These are phyloP conservation scores for Scyliorhinus canicula DNA, from an alignment of 2,797 vertebrate genomes.

Conservation along the genomic window DNA sequence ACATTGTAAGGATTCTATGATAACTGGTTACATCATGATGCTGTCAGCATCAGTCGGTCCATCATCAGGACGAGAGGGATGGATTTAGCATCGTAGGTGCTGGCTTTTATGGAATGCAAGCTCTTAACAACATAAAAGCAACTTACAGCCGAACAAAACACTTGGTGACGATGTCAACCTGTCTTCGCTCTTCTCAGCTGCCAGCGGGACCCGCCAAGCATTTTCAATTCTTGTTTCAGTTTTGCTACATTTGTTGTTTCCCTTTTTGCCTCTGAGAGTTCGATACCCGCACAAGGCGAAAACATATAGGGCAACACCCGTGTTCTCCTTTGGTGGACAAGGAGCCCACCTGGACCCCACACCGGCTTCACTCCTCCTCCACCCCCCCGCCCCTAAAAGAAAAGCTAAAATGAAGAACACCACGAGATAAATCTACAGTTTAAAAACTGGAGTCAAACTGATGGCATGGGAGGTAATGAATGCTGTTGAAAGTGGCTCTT, in stretches of 20 bases:
- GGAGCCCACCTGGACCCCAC: neutral
- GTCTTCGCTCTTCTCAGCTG: neutral
- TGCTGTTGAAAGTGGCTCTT: neutral
- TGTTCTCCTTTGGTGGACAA: neutral
- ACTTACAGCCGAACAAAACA: neutral
- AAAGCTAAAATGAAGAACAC: neutral
- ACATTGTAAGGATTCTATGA: too few relatives aligned
- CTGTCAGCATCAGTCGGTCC: neutral
- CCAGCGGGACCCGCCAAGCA: neutral
- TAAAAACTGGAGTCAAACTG: neutral
- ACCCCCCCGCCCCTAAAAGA: too few relatives aligned
- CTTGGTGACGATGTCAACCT: neutral
- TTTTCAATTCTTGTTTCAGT: neutral
- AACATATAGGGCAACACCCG: neutral
- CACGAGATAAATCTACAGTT: neutral
- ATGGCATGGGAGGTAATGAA: neutral
- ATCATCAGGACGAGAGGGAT: neutral
- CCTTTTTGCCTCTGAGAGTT: neutral
- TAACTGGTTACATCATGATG: neutral
- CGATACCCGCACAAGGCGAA: neutral
- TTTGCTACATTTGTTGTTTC: neutral
- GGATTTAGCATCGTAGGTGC: neutral
- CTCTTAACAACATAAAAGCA: neutral
- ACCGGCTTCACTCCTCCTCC: too few relatives aligned
- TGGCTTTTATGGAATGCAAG: neutral